A percentile compares a stretch with the other conserved stretches of the same genome.
Conservation (phyloP, 1,140 invertebrate species). For the Papilio polytes region DNA sequence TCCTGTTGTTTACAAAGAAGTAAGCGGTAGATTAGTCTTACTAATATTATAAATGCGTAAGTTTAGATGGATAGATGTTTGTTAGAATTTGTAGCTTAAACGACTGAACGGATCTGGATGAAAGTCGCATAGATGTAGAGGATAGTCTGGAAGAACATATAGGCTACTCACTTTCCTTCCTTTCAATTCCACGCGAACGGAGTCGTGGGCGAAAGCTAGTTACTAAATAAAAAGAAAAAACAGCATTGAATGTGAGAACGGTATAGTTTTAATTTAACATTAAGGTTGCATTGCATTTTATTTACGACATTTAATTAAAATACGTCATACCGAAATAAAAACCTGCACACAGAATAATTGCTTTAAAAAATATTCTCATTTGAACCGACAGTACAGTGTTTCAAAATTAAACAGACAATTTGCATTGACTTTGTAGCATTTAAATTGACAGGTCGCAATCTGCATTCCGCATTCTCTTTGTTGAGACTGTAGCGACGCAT, state of each 20-base stretch:
- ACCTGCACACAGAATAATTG: background rate
- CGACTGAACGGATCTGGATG: no score
- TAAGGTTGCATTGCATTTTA: background rate
- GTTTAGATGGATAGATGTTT: no score
- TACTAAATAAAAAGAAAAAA: background rate
- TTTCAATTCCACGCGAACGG: no score
- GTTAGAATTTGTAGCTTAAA: no score
- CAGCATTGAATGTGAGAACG: background rate
- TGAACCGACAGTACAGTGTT: background rate
- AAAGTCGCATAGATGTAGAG: no score
- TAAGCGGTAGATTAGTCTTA: background rate
- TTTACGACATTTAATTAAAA: no score
- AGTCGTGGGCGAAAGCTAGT: no score
- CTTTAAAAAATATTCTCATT: background rate
- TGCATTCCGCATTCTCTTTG: slow-evolving; percentile 23
- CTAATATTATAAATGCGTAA: no score
- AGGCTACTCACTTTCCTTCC: no score
- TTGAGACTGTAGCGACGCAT: slow-evolving; percentile 8
- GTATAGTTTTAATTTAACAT: background rate
- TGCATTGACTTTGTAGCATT: slow-evolving; percentile 10
- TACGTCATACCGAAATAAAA: background rate
- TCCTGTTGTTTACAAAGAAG: background rate
- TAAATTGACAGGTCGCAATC: slow-evolving; percentile 12
- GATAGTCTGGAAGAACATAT: no score
- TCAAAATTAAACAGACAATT: slow-evolving; percentile 10